Evolutionary conservation across 2,113 vertebrate genomes (phyloP).

Genomic region (Hemichromis elongatus): DNA sequence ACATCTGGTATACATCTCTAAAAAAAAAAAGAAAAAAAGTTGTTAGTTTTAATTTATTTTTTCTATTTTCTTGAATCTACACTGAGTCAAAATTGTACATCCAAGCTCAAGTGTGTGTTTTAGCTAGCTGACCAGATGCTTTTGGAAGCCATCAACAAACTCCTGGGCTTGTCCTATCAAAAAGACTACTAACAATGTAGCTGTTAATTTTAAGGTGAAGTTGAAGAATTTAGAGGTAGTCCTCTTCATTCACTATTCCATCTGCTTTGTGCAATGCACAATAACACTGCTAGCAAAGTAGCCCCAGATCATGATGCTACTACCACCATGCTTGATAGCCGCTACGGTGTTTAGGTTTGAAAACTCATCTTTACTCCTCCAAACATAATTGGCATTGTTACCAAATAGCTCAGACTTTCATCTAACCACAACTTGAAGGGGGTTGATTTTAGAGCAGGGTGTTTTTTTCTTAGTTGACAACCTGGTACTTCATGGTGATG

Average conservation of each 20-base stretch:
- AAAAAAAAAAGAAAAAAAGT: no score
- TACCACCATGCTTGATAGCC: background rate
- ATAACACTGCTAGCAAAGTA: background rate
- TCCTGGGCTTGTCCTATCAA: background rate
- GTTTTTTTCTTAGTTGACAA: background rate
- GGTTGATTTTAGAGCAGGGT: background rate
- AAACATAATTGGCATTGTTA: background rate
- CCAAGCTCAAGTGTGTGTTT: background rate
- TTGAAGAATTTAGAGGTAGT: no score
- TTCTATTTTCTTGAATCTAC: background rate
- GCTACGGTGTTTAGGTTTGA: background rate
- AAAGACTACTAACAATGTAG: background rate
- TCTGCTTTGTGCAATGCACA: background rate
- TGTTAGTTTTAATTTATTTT: background rate
- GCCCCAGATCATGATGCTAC: background rate
- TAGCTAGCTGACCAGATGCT: background rate
- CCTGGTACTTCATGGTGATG: background rate
- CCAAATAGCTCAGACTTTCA: no score
- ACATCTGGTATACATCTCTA: background rate
- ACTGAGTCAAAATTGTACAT: background rate
- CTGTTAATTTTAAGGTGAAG: background rate
- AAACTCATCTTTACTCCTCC: background rate
- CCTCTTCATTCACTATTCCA: background rate
- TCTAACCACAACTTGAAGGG: no score
- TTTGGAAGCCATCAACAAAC: background rate